These are phyloP conservation scores for Glaucomys volans DNA, from an alignment of 2,113 vertebrate species.

Conservation along the genomic window DNA sequence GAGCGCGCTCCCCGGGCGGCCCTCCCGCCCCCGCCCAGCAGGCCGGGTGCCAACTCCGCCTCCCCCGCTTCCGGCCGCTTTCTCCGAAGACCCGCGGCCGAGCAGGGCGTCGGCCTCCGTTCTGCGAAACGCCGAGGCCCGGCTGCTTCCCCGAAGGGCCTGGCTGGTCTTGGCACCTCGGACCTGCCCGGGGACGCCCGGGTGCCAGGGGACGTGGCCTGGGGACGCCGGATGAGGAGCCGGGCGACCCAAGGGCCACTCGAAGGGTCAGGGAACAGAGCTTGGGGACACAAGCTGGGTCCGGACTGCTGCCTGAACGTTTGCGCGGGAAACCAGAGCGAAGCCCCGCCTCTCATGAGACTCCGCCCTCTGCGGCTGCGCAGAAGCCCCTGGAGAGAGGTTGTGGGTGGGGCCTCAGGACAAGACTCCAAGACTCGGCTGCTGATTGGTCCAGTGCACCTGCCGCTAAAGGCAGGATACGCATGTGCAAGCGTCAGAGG, in stretches of 20 bases:
- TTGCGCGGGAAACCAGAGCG: no score
- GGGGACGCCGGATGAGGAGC: no score
- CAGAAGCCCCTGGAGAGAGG: background rate
- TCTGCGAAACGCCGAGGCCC: background rate
- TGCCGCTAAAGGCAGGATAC: accelerated
- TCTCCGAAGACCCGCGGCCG: background rate
- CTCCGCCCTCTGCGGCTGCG: background rate
- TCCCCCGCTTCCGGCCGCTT: constrained; percentile 4
- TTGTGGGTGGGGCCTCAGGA: background rate
- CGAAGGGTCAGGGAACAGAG: background rate
- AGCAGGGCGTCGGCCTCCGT: background rate
- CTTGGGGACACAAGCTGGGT: no score
- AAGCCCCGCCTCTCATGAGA: background rate
- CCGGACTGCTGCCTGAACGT: no score
- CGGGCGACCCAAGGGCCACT: background rate
- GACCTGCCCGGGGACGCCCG: background rate
- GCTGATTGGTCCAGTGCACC: background rate
- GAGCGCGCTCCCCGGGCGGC: no score
- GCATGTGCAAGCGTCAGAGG: accelerated
- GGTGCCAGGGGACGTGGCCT: background rate
- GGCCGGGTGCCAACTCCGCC: background rate
- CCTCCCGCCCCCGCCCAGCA: no score
- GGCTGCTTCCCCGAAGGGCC: background rate
- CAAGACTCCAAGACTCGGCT: background rate
- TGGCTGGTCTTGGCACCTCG: background rate